Percentiles rank a stretch among this genome's conserved stretches.
phyloP scores from a whole-genome alignment of 2,797 vertebrate species.

The Falco biarmicus region DNA sequence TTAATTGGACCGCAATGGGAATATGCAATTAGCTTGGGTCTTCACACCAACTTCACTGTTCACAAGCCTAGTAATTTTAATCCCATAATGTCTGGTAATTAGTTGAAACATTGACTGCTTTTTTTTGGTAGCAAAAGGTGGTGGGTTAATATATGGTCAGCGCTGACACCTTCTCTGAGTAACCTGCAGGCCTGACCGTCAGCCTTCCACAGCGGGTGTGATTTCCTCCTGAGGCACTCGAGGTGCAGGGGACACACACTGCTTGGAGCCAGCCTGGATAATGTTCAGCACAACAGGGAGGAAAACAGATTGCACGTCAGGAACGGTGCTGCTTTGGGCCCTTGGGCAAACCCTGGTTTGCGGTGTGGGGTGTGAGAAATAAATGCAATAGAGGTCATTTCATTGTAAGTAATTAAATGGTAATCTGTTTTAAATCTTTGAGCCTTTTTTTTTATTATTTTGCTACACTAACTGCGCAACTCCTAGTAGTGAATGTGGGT shows the following conservation, averaged over 20 bases:
- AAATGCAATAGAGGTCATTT: not conserved
- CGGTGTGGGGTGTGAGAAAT: not conserved
- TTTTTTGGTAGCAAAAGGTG: not conserved
- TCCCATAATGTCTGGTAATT: not conserved
- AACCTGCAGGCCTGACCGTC: not conserved
- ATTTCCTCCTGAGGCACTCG: not conserved
- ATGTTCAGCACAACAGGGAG: not conserved
- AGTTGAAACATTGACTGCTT: not conserved
- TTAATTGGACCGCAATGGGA: not conserved
- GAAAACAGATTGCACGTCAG: not conserved
- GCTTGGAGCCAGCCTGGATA: not conserved
- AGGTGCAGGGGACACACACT: not conserved
- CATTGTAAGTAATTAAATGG: not conserved
- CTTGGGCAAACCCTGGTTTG: not conserved
- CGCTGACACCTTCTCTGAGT: not conserved
- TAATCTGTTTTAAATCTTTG: not conserved
- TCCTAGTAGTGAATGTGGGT: not conserved
- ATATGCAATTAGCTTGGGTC: not conserved
- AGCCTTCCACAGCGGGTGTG: not conserved
- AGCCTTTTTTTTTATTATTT: not conserved
- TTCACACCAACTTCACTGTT: not conserved
- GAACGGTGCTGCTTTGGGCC: not conserved
- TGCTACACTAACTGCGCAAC: not conserved
- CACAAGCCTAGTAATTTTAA: not conserved
- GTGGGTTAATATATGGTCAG: not conserved